phyloP scores from a whole-genome alignment of 2,888 invertebrate genomes.

The Trichacis sp. region DNA sequence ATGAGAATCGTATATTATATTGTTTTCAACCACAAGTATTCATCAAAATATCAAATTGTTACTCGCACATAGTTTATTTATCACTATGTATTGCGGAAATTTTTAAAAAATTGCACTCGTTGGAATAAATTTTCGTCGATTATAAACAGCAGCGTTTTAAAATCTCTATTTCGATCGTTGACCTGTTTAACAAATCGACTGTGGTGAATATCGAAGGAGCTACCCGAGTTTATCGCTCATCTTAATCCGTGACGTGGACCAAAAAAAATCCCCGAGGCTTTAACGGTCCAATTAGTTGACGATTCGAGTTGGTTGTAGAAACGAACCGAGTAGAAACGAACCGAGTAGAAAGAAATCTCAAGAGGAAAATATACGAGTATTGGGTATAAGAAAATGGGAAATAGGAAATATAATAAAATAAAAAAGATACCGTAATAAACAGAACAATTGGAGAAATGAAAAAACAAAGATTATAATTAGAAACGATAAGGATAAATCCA shows the following conservation, averaged over 20 bases:
- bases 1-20: too few species aligned
- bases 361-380: conserved; percentile 28
- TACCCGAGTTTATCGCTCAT: not conserved
- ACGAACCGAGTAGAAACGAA: not conserved
- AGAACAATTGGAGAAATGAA: too few species aligned
- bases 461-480: too few species aligned
- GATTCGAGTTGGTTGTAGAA: not conserved
- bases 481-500: too few species aligned
- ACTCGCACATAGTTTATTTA: too few species aligned
- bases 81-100: too few species aligned
- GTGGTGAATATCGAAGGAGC: not conserved
- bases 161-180: not conserved
- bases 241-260: not conserved
- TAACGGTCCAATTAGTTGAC: too few species aligned
- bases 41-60: too few species aligned
- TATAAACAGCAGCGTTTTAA: conserved; percentile 1
- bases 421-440: too few species aligned
- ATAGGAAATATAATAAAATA: too few species aligned
- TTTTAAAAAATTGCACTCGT: conserved; percentile 1
- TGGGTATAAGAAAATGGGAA: too few species aligned
- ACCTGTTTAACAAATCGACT: conserved; percentile 8
- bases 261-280: not conserved
- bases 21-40: too few species aligned
- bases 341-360: conserved; percentile 30
- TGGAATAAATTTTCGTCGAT: conserved; percentile 18